Conservation (phyloP, 2,113 vertebrate species). For the Crotalus viridis region DNA sequence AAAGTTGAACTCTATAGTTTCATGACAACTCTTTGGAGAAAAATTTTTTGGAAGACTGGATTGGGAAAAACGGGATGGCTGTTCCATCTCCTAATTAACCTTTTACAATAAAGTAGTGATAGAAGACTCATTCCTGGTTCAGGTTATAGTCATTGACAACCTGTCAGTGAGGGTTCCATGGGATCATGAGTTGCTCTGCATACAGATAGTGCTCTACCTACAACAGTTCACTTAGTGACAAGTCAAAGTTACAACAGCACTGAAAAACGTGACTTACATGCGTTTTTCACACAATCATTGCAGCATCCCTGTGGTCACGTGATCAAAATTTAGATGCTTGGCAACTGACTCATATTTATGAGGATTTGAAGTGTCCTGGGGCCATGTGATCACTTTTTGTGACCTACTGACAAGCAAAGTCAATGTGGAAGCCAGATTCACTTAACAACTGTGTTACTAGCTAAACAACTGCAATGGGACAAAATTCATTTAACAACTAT, state of each 20-base stretch:
- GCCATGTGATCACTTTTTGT: background rate
- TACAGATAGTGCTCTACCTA: background rate
- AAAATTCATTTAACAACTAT: background rate
- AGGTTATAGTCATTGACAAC: background rate
- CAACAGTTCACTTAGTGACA: background rate
- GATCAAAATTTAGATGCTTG: background rate
- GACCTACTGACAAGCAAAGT: background rate
- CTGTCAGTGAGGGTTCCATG: background rate
- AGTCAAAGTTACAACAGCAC: background rate
- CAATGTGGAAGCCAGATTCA: background rate
- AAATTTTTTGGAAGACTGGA: background rate
- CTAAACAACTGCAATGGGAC: no score
- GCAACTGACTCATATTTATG: background rate
- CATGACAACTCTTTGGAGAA: background rate
- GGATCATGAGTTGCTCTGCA: background rate
- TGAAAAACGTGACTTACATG: background rate
- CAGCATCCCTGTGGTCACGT: background rate
- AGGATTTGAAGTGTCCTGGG: background rate
- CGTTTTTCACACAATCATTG: background rate
- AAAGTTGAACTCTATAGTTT: background rate
- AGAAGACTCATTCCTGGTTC: background rate
- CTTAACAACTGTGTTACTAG: background rate
- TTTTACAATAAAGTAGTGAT: background rate
- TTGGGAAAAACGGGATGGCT: background rate
- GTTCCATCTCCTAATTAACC: background rate